A percentile compares a stretch with the other conserved stretches of the same genome.
Conservation (phyloP, 2,888 invertebrate species). For the Lochmaea crataegi region DNA sequence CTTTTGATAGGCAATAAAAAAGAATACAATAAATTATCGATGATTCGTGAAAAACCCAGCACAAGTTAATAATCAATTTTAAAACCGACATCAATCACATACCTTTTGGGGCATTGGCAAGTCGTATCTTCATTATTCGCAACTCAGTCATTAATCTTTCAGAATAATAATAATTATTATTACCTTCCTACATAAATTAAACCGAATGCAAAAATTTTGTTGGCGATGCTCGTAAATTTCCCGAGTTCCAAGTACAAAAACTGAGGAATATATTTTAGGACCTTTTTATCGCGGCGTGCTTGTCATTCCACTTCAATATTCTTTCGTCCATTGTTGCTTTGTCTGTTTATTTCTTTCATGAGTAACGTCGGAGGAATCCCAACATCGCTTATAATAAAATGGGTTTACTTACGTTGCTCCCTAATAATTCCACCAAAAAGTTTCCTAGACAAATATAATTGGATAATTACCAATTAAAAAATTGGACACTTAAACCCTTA, state of each 20-base stretch:
- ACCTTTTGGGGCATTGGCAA: neutral
- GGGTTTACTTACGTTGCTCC: conserved; percentile 4
- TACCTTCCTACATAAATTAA: neutral
- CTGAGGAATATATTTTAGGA: conserved; percentile 8
- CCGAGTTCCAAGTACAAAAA: conserved; percentile 1
- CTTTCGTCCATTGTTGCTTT: conserved; percentile 8
- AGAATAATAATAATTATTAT: neutral
- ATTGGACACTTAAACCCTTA: no score
- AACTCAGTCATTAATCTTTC: neutral
- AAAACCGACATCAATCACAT: neutral
- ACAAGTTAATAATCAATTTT: neutral
- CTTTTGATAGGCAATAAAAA: no score
- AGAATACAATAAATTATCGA: no score
- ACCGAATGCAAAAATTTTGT: no score
- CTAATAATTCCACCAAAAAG: neutral
- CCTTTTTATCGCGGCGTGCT: neutral
- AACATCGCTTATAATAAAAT: conserved; percentile 23
- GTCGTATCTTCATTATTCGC: neutral
- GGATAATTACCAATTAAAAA: no score
- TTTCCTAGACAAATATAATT: no score
- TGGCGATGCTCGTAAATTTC: conserved; percentile 3
- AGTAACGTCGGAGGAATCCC: conserved; percentile 26
- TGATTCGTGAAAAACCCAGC: neutral
- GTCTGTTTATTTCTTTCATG: conserved; percentile 20
- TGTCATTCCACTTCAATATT: conserved; percentile 16